phyloP scores from a whole-genome alignment of 2,113 vertebrate genomes.

The Percopsis transmontana region DNA sequence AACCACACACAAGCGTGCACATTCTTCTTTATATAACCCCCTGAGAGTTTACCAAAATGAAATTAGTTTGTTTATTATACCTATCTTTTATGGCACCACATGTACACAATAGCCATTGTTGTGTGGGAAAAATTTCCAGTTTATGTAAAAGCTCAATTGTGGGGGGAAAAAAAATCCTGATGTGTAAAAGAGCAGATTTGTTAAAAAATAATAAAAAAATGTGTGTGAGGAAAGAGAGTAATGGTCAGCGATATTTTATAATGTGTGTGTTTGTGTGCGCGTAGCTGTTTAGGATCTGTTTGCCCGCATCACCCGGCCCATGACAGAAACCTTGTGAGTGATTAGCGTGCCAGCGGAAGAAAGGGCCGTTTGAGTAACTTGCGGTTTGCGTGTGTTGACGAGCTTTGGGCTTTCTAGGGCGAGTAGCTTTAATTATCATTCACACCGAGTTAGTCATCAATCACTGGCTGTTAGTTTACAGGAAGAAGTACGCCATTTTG shows the following conservation, averaged over 20 bases:
- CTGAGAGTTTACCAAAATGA: slow-evolving; percentile 34
- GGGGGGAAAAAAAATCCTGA: too few relatives aligned
- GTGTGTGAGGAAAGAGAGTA: background rate
- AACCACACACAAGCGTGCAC: slow-evolving; percentile 11
- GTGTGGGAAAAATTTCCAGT: background rate
- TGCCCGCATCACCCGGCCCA: background rate
- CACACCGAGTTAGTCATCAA: background rate
- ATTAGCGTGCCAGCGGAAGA: slow-evolving; percentile 21
- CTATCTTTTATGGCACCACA: background rate
- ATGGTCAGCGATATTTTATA: background rate
- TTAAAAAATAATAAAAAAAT: background rate
- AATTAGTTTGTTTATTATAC: slow-evolving; percentile 17
- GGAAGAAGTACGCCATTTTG: background rate
- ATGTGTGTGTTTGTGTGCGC: background rate
- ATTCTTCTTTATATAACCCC: slow-evolving; percentile 4
- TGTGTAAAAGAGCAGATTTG: background rate
- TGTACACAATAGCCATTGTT: background rate
- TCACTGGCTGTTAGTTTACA: background rate
- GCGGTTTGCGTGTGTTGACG: background rate
- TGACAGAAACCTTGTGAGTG: slow-evolving; percentile 7
- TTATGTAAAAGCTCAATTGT: background rate
- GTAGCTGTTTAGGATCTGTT: slow-evolving; percentile 20
- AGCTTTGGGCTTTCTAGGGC: background rate
- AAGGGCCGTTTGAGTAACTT: slow-evolving; percentile 5
- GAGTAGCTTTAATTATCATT: slow-evolving; percentile 1